Evolutionary conservation across 2,888 invertebrate species (phyloP), one percentile per base, ranked within the genome.

Genomic region (Xanthia icteritia): DNA sequence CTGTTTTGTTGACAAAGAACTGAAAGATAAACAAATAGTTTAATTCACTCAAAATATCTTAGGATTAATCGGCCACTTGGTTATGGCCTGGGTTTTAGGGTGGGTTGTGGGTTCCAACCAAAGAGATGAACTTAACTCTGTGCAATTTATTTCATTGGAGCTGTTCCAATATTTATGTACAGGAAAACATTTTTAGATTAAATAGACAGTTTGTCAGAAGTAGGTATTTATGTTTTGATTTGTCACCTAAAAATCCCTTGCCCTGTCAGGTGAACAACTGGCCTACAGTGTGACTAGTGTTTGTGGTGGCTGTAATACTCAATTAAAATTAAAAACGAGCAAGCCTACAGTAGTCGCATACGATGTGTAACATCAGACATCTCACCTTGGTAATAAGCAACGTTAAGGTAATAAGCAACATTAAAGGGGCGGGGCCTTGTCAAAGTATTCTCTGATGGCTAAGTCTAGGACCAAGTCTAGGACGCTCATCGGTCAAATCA

Each of bases 1-100:
- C 74, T 6, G 15, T 48, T 48, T 72, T 73, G 11, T 74, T 54
- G 23, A 51, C 39, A 11, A 27, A 39, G 27, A 74, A 31, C 6
- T 27, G 27, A 11, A 27, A 73, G 3, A 42, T 1, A 54, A 54
- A 39, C 36, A 27, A 17, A 27, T 17, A 27, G 36, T 73, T 73
- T 3, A 27, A 72, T 72, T 13, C 0, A n/a, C 20, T 45, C 4
- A 71, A 70, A 71, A 13, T 36, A 70, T 36, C 17, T 36, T 2
- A 36, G 45, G 11, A 36, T 8, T n/a, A 31, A 13, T 31, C 2
- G 11, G 27, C 17, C 1, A 0, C 5, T 17, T 20, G 27, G 20
- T 5, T 23, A 17, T 45, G 20, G 0, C 5, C 13, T n/a, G 9
- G 27, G 27, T 36, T 20, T 27, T 20, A n/a, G n/a, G n/a, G n/a